Evolutionary conservation across 2,113 vertebrate genomes (phyloP).

Genomic region (Athene noctua): DNA sequence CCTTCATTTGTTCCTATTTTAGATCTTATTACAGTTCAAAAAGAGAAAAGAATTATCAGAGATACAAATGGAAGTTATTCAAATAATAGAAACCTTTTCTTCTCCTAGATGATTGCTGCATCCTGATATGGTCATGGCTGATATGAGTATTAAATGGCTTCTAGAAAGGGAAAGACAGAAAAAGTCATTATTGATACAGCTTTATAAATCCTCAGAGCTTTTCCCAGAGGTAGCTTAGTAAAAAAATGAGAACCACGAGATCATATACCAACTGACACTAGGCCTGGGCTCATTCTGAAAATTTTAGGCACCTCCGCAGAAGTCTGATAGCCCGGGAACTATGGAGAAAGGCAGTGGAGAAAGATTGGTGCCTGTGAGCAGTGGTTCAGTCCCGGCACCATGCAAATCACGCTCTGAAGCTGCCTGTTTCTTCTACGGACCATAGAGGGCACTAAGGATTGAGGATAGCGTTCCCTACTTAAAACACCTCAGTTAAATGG

Average conservation of each 20-base stretch:
- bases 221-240: neutral
- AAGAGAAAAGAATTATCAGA: neutral
- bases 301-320: neutral
- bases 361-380: neutral
- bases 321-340: neutral
- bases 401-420: neutral
- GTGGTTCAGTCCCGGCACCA: accelerated
- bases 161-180: neutral
- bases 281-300: neutral
- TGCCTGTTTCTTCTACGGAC: neutral
- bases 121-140: neutral
- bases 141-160: neutral
- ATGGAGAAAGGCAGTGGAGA: neutral
- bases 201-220: neutral
- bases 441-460: neutral
- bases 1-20: neutral
- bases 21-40: neutral
- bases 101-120: neutral
- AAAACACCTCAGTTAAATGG: neutral
- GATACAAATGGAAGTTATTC: neutral
- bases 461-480: neutral
- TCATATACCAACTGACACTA: neutral
- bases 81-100: neutral
- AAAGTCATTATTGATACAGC: neutral
- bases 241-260: neutral